Conservation (phyloP, 2,113 vertebrate genomes). For the Cynocephalus volans region DNA sequence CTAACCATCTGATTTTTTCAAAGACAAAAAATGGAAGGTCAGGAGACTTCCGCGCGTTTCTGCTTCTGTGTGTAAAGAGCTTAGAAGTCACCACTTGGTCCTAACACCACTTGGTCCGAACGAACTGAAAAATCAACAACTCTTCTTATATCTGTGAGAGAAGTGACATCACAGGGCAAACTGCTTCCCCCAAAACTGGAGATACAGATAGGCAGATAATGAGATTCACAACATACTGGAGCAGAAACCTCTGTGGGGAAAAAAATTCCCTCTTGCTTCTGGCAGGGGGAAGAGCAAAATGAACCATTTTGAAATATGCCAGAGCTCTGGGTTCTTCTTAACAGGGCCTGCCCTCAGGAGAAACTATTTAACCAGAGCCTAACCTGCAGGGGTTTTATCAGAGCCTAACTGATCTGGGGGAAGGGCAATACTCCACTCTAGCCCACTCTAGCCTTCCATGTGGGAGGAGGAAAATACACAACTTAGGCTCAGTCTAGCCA, state of each 20-base stretch:
- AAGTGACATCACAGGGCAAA: background rate
- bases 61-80: background rate
- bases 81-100: background rate
- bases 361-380: background rate
- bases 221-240: background rate
- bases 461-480: background rate
- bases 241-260: background rate
- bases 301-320: background rate
- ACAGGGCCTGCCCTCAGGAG: background rate
- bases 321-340: background rate
- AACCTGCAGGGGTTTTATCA: background rate
- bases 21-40: background rate
- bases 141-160: background rate
- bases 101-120: background rate
- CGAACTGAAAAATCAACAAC: background rate
- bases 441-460: background rate
- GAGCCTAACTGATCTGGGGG: background rate
- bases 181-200: background rate
- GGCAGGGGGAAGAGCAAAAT: background rate
- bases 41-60: background rate
- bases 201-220: background rate
- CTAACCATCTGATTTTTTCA: background rate
- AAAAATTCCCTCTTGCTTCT: background rate
- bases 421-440: background rate
- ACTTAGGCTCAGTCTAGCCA: background rate